Evolutionary conservation across 2,113 vertebrate genomes (phyloP).

Genomic region (Pogona vitticeps): DNA sequence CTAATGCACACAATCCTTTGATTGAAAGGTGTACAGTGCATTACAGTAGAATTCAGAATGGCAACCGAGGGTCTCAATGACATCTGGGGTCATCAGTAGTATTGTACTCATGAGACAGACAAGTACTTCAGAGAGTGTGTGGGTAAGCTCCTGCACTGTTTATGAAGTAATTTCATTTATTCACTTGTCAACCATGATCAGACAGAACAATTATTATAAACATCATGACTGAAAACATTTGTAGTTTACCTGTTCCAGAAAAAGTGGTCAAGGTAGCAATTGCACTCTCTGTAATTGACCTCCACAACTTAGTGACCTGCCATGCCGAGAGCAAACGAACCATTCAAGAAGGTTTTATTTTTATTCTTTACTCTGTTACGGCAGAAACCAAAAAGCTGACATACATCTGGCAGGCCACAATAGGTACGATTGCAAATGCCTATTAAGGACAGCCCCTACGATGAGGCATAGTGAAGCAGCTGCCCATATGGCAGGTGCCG

Average conservation of each 20-base stretch:
- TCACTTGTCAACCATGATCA: too few species aligned
- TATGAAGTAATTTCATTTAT: too few species aligned
- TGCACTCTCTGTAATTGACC: not conserved
- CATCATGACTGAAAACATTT: not conserved
- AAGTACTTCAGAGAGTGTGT: not conserved
- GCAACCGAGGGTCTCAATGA: not conserved
- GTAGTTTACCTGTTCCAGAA: not conserved
- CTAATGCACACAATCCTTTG: not conserved
- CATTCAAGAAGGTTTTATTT: too few species aligned
- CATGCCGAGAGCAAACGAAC: too few species aligned
- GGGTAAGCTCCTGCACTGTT: not conserved
- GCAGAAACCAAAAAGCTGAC: too few species aligned
- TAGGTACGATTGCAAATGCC: too few species aligned
- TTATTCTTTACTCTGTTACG: too few species aligned
- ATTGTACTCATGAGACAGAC: not conserved
- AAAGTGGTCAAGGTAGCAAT: not conserved
- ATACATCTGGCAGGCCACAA: too few species aligned
- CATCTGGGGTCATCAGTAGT: not conserved
- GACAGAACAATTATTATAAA: not conserved
- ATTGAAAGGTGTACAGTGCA: not conserved
- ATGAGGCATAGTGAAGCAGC: too few species aligned
- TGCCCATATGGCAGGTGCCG: too few species aligned
- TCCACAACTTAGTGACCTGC: not conserved
- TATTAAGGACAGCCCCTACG: too few species aligned
- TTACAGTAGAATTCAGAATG: not conserved